These are phyloP conservation scores for Podarcis lilfordi DNA, from an alignment of 2,797 vertebrate genomes.

Conservation along the genomic window DNA sequence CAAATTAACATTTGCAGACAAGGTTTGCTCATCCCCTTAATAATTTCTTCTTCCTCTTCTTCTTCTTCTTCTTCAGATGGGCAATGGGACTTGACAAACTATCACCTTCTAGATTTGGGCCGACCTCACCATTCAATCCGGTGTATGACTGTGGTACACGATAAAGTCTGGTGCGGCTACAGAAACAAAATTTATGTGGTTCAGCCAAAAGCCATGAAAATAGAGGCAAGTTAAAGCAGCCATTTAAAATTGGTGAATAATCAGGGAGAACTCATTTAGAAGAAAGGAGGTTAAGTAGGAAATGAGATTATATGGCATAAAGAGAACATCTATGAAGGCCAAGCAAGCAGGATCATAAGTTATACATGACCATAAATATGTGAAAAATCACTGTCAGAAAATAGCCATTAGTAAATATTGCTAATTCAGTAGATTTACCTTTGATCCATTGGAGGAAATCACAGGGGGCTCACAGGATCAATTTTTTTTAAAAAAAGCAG, in stretches of 20 bases:
- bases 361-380: background rate
- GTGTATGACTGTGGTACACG: slow-evolving; percentile 96
- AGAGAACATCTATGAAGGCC: background rate
- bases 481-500: background rate
- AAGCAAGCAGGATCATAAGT: background rate
- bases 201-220: slow-evolving; percentile 97
- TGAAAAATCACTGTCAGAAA: background rate
- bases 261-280: background rate
- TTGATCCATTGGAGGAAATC: no score
- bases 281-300: background rate
- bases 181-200: slow-evolving; percentile 98
- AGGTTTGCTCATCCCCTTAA: background rate
- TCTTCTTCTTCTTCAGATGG: slow-evolving; percentile 83
- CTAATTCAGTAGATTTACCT: no score
- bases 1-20: background rate
- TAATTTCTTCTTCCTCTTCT: background rate
- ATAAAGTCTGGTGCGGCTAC: slow-evolving; percentile 98
- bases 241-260: background rate
- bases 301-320: background rate
- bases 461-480: background rate
- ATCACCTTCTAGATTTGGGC: slow-evolving; percentile 94
- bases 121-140: slow-evolving; percentile 93
- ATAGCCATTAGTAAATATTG: no score
- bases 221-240: slow-evolving; percentile 83
- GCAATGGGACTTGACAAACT: slow-evolving; percentile 98